Evolutionary conservation across 2,888 invertebrate species (phyloP).

Genomic region (Fragum sueziense): DNA sequence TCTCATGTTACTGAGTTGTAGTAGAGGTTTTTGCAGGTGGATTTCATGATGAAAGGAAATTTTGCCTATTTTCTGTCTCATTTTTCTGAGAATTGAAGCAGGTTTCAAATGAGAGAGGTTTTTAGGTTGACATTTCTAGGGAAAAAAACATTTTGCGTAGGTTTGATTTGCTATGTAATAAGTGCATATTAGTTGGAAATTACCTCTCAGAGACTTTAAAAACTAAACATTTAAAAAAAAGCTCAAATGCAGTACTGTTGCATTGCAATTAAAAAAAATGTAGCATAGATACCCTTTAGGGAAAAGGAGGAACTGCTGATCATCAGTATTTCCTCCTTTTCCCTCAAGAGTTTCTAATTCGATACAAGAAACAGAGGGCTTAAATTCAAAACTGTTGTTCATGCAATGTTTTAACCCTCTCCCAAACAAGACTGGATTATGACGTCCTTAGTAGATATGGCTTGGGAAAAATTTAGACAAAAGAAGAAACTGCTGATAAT

Average conservation of each 20-base stretch:
- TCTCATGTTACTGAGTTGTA: too few species aligned
- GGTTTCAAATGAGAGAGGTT: background rate
- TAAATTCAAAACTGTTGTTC: too few species aligned
- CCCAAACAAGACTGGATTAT: too few species aligned
- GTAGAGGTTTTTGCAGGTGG: background rate
- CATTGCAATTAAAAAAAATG: background rate
- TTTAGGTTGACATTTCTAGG: background rate
- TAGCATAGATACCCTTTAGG: background rate
- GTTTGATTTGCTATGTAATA: background rate
- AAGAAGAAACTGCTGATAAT: too few species aligned
- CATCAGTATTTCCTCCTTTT: background rate
- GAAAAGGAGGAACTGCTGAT: background rate
- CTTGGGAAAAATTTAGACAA: too few species aligned
- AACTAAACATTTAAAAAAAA: too few species aligned
- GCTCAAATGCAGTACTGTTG: background rate
- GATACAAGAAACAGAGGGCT: too few species aligned
- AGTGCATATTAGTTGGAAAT: too few species aligned
- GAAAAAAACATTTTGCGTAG: background rate
- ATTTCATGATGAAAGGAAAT: background rate
- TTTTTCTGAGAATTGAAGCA: background rate
- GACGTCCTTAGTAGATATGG: too few species aligned
- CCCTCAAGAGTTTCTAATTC: too few species aligned
- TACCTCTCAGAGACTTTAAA: too few species aligned
- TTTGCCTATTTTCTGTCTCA: background rate
- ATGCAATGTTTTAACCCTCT: too few species aligned